These are phyloP conservation scores for Halcyon leucocephala DNA, from an alignment of 2,797 vertebrate species.

Conservation along the genomic window DNA sequence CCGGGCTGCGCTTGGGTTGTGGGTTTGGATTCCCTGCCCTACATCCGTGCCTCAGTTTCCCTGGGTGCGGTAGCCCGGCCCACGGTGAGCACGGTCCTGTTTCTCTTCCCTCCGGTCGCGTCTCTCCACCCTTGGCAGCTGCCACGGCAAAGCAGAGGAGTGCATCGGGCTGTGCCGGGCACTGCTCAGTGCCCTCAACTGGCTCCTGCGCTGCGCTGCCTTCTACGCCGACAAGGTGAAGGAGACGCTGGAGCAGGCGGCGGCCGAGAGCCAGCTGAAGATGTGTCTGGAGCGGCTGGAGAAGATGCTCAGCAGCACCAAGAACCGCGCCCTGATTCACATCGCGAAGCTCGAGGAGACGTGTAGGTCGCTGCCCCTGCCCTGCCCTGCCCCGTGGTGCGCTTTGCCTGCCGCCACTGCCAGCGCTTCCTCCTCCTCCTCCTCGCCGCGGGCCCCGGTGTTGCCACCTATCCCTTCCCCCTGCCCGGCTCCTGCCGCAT, in stretches of 20 bases:
- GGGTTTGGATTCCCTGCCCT: not conserved
- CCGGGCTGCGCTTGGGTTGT: not conserved
- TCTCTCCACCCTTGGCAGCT: constrained; percentile 78
- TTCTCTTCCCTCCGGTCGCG: not conserved
- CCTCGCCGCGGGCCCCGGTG: not conserved
- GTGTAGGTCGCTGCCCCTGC: constrained; percentile 71
- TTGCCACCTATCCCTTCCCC: constrained; percentile 56
- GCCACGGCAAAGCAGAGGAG: constrained; percentile 95
- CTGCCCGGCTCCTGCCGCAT: constrained; percentile 42
- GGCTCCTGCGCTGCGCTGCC: constrained; percentile 92
- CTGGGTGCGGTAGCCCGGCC: fast-evolving
- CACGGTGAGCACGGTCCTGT: fast-evolving
- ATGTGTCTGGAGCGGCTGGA: constrained; percentile 90
- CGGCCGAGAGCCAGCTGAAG: constrained; percentile 85
- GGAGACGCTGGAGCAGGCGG: constrained; percentile 79
- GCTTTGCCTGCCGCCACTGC: not conserved
- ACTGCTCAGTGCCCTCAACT: constrained; percentile 88
- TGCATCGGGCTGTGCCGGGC: constrained; percentile 95
- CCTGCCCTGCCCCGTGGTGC: not conserved
- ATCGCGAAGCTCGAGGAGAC: constrained; percentile 95
- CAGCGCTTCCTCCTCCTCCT: not conserved
- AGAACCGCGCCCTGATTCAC: constrained; percentile 94
- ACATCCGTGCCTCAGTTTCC: not conserved
- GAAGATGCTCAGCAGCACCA: constrained; percentile 86
- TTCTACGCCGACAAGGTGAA: constrained; percentile 89